Evolutionary conservation across 2,888 invertebrate genomes (phyloP).

Genomic region (Cheiracanthium punctorium): DNA sequence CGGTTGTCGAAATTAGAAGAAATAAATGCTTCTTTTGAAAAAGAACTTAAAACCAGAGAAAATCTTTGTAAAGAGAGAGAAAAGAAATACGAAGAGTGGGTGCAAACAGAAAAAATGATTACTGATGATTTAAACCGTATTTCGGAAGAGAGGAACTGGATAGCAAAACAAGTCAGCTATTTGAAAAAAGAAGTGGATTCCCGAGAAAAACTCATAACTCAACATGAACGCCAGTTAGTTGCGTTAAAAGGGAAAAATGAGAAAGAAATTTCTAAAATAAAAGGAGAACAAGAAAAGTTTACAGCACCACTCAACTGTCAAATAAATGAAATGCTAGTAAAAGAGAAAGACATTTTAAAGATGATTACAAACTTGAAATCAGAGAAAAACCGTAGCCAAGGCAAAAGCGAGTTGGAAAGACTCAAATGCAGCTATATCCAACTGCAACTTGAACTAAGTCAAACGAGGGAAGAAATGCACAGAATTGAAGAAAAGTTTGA

Average conservation of each 20-base stretch:
- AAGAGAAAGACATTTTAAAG: slow-evolving; percentile 55
- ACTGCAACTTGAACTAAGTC: slow-evolving; percentile 56
- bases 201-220: slow-evolving; percentile 4
- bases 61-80: slow-evolving; percentile 65
- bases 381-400: slow-evolving; percentile 35
- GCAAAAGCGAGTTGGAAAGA: slow-evolving; percentile 47
- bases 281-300: slow-evolving; percentile 33
- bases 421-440: slow-evolving; percentile 56
- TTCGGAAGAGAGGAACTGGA: slow-evolving; percentile 35
- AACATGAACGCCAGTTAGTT: slow-evolving; percentile 37
- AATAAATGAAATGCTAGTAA: slow-evolving; percentile 31
- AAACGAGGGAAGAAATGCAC: slow-evolving; percentile 44
- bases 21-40: slow-evolving; percentile 69
- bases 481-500: slow-evolving; percentile 41
- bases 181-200: slow-evolving; percentile 55
- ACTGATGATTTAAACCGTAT: slow-evolving; percentile 46
- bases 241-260: slow-evolving; percentile 20
- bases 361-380: slow-evolving; percentile 46
- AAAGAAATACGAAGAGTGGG: slow-evolving; percentile 57
- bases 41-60: slow-evolving; percentile 69
- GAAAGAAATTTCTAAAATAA: slow-evolving; percentile 34
- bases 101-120: slow-evolving; percentile 52
- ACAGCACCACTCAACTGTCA: slow-evolving; percentile 16
- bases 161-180: slow-evolving; percentile 31
- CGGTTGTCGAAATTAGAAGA: slow-evolving; percentile 62